Base-by-base conservation (phyloP, 1,140 invertebrate species). In the Metaphire vulgaris region DNA sequence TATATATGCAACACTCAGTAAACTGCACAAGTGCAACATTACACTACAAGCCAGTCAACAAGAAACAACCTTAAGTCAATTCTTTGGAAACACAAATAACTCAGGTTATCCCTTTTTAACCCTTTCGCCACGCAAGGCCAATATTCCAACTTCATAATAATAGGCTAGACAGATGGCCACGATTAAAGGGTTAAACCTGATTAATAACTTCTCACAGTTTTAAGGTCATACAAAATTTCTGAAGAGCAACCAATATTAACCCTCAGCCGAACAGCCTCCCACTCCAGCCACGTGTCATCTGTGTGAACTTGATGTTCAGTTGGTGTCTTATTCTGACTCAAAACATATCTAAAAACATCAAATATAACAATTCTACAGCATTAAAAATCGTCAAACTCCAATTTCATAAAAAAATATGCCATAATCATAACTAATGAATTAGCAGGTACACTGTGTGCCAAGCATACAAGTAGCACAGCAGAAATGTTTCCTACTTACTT, bases 251-350 rank as follows among this genome's bases (percentile, higher is more conserved):
- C 81, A 72, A 89, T 81, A 21, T 85, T 85, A 69, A 92, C 91
- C 77, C 90, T 88, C 64, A 93, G 87, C 66, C 89, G 86, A 15
- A 89, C 89, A 66, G 89, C 86, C 77, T 93, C 91, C 91, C 92
- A 93, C 85, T 93, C 92, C 71, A 92, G 83, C 89, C 91, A 91
- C 83, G 90, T 88, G 74, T 90, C 88, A 65, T 88, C 88, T 75
- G 81, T 74, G 64, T 72, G 33, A 12, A 77, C 79, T 69, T 76
- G 75, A 33, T 79, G 78, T 28, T 74, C 74, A 21, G 56, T 28
- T 12, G 68, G 69, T 69, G 64, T 67, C 32, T 31, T 71, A 16
- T 71, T 72, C 31, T 69, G 65, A 32, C 75, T 76, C 21, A 75
- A 75, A 21, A 82, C 69, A 74, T 81, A 82, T 33, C 81, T 82